Conservation (phyloP, 2,797 vertebrate species). For the Pempheris klunzingeri region DNA sequence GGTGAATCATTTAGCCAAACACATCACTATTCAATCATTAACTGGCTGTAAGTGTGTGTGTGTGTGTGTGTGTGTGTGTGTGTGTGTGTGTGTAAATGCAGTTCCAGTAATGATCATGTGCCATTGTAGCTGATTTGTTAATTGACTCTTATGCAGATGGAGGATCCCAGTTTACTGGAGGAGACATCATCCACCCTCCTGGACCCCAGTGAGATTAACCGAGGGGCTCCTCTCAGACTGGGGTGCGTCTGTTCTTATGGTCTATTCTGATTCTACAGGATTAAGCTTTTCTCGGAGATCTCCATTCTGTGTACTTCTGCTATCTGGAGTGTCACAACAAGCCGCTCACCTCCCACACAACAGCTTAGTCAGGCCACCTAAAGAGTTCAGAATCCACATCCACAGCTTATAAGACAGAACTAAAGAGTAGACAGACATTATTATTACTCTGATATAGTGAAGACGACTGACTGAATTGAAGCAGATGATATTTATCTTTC, state of each 20-base stretch:
- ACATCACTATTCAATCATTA: constrained; percentile 55
- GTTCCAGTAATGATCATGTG: neutral
- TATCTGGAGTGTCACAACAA: constrained; percentile 24
- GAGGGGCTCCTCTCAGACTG: constrained; percentile 91
- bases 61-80: neutral
- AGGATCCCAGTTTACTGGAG: constrained; percentile 97
- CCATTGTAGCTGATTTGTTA: constrained; percentile 33
- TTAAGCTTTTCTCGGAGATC: constrained; percentile 20
- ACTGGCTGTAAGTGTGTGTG: constrained; percentile 17
- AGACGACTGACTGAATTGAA: neutral
- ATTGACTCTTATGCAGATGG: constrained; percentile 89
- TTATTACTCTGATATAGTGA: no score
- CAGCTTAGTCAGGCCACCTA: constrained; percentile 31
- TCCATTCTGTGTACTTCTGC: constrained; percentile 12
- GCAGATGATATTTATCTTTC: neutral
- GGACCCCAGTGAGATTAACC: constrained; percentile 91
- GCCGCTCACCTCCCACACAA: constrained; percentile 35
- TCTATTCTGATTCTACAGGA: constrained; percentile 16
- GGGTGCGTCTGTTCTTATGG: constrained; percentile 84
- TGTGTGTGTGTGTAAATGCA: neutral
- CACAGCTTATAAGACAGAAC: constrained; percentile 3
- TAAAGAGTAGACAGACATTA: neutral
- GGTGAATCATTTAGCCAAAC: constrained; percentile 75
- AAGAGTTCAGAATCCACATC: neutral
- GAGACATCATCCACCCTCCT: constrained; percentile 92